A percentile compares a stretch with the other conserved stretches of the same genome.
Conservation (phyloP, 2,888 invertebrate genomes). For the Polydrusus cervinus region DNA sequence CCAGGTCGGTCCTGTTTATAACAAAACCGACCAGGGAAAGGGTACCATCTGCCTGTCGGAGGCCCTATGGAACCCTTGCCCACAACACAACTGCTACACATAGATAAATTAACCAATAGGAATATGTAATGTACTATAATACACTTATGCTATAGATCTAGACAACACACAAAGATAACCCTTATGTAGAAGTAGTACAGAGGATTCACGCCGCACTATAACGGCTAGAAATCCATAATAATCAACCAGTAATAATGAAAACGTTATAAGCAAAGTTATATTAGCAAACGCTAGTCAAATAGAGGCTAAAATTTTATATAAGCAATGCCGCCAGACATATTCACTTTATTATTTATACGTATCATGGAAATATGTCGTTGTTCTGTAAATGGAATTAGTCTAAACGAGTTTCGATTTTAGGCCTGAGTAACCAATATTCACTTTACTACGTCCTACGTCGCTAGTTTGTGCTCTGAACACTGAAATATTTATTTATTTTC, state of each 20-base stretch:
- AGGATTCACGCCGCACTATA: conserved; percentile 62
- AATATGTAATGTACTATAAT: conserved; percentile 70
- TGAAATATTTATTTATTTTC: conserved; percentile 44
- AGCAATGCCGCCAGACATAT: conserved; percentile 69
- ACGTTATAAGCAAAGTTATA: conserved; percentile 62
- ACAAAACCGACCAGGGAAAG: conserved; percentile 63
- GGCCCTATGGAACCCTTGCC: conserved; percentile 64
- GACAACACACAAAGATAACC: conserved; percentile 72
- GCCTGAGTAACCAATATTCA: conserved; percentile 70
- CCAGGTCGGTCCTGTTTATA: conserved; percentile 61
- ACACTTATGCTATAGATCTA: conserved; percentile 71
- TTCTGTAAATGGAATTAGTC: conserved; percentile 72
- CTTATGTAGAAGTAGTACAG: conserved; percentile 68
- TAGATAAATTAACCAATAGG: conserved; percentile 71
- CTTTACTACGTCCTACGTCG: conserved; percentile 62
- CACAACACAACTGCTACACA: conserved; percentile 72
- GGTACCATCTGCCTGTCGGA: conserved; percentile 60
- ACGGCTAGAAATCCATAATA: conserved; percentile 66
- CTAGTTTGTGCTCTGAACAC: conserved; percentile 65
- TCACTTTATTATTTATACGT: conserved; percentile 57
- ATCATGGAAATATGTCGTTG: conserved; percentile 72
- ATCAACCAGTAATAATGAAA: conserved; percentile 64
- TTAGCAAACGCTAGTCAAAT: conserved; percentile 69
- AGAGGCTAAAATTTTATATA: conserved; percentile 71
- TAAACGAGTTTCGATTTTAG: conserved; percentile 72